Conservation (phyloP, 2,113 vertebrate species). For the Gambusia affinis region DNA sequence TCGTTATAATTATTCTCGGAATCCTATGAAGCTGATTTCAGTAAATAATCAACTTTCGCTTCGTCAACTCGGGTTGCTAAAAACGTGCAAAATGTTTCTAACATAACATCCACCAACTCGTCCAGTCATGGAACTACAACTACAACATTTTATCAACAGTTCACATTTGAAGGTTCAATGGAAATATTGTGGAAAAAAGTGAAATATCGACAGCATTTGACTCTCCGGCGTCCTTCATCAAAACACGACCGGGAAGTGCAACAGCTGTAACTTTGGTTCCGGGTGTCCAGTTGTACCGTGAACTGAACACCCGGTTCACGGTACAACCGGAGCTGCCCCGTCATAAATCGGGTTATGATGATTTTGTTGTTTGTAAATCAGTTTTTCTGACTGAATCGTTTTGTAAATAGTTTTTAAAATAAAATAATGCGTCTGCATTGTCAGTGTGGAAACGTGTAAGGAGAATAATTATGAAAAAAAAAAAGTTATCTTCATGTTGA, state of each 20-base stretch:
- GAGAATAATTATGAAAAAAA: too few relatives aligned
- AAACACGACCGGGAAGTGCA: slow-evolving; percentile 58
- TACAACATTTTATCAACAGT: neutral
- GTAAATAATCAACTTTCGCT: neutral
- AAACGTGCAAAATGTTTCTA: neutral
- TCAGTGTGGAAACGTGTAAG: too few relatives aligned
- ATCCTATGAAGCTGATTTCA: neutral
- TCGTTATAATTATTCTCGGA: neutral
- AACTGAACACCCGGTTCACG: too few relatives aligned
- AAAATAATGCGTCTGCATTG: too few relatives aligned
- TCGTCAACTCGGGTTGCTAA: neutral
- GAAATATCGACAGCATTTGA: neutral
- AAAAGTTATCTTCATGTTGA: neutral
- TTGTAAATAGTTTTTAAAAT: too few relatives aligned
- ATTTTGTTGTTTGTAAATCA: too few relatives aligned
- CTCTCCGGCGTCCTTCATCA: slow-evolving; percentile 18
- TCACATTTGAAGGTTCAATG: neutral
- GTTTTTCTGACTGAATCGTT: too few relatives aligned
- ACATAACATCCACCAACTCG: neutral
- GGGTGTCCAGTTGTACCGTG: neutral
- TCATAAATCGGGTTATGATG: too few relatives aligned
- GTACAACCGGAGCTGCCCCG: too few relatives aligned
- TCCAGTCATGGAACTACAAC: too few relatives aligned
- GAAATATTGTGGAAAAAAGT: neutral
- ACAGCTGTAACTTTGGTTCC: slow-evolving; percentile 33